phyloP scores from a whole-genome alignment of 2,797 vertebrate genomes.

The Aselliscus stoliczkanus region DNA sequence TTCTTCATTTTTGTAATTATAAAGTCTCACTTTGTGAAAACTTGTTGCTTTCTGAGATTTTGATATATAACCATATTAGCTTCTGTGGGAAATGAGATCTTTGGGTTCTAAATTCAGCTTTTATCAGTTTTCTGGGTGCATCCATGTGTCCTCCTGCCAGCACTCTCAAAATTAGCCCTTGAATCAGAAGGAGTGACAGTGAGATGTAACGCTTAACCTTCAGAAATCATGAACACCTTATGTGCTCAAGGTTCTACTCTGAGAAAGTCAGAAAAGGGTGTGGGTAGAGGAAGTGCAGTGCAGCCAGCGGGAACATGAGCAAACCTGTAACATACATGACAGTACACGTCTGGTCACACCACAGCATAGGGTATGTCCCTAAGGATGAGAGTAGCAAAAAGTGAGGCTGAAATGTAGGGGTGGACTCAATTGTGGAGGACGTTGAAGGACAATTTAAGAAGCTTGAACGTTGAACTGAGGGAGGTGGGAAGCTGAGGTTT shows the following conservation, averaged over 20 bases:
- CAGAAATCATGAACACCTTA: conserved; percentile 45
- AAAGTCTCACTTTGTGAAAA: background rate
- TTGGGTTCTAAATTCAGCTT: background rate
- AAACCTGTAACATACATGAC: background rate
- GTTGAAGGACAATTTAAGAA: background rate
- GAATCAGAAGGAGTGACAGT: background rate
- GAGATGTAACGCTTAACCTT: conserved; percentile 32
- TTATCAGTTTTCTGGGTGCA: background rate
- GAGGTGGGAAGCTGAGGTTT: background rate
- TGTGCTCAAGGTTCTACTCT: conserved; percentile 20
- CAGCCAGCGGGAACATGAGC: background rate
- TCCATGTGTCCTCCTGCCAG: background rate
- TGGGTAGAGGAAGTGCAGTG: background rate
- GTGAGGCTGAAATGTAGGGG: background rate
- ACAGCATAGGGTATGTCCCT: background rate
- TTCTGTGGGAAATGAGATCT: background rate
- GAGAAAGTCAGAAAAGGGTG: background rate
- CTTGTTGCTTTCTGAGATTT: too few species aligned
- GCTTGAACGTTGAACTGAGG: background rate
- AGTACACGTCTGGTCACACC: background rate
- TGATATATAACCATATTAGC: background rate
- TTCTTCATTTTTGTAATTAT: background rate
- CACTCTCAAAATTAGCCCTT: conserved; percentile 33
- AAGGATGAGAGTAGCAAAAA: background rate
- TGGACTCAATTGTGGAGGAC: background rate